Base-by-base conservation (phyloP, 2,888 invertebrate genomes). In the Zygaena filipendulae region DNA sequence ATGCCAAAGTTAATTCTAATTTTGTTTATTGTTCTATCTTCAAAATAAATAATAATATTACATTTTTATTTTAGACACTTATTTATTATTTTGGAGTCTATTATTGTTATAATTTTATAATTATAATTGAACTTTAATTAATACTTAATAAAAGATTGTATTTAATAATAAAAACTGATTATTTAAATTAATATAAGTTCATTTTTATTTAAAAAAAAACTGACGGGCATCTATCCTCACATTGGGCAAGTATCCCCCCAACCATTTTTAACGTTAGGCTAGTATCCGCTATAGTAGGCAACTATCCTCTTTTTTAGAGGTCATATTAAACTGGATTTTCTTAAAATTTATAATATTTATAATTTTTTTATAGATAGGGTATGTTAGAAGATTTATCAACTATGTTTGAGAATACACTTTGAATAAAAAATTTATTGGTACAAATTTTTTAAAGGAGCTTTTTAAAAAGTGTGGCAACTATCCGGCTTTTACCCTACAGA, bases 81-180 rank as follows among this genome's bases (percentile, higher is more conserved):
- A n/a, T n/a, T 55, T 52, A 45, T 42, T 40, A 29, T 39, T 7
- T 8, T 8, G 22, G 22, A 21, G 21, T 21, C 21, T 4, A 21
- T 21, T 5, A 21, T 21, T 21, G 21, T 21, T 21, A 21, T 21
- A 21, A 21, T 21, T 21, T 21, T 5, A 21, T 5, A 21, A 21
- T 18, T 18, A 18, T 18, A n/a, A n/a, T n/a, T n/a, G n/a, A n/a
- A n/a, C n/a, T n/a, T n/a, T n/a, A n/a, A n/a, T n/a, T n/a, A n/a
- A n/a, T n/a, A n/a, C n/a, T n/a, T n/a, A n/a, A n/a, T n/a, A n/a
- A n/a, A n/a, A n/a, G n/a, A n/a, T 18, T 18, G 18, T 18, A 18
- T 23, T 23, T 11, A 23, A 23, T 23, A 23, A 23, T 11, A 11
- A 23, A 23, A 11, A 23, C 11, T 11, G 23, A 23, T 23, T 23